Conservation (phyloP, 1,140 invertebrate genomes). For the Zaprionus kolodkinae region DNA sequence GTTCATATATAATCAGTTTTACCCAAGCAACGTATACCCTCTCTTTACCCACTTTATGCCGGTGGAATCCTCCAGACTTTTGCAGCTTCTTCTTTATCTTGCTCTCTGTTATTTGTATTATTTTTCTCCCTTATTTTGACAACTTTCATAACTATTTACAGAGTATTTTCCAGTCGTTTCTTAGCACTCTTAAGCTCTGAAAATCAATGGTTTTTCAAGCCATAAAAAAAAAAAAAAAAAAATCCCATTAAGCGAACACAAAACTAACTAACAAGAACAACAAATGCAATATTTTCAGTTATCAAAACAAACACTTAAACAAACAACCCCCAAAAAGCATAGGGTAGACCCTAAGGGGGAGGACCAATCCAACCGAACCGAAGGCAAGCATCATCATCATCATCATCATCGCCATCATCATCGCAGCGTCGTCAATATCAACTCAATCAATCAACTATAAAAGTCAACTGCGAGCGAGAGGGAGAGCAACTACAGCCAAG, state of each 20-base stretch:
- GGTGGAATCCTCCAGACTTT: no score
- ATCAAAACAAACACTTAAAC: conserved; percentile 7
- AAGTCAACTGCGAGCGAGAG: not conserved
- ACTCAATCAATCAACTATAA: conserved; percentile 9
- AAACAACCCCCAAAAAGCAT: not conserved
- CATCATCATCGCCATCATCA: not conserved
- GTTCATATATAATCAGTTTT: not conserved
- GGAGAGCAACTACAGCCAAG: not conserved
- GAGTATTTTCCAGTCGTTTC: not conserved
- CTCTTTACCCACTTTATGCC: not conserved
- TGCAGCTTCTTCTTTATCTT: not conserved
- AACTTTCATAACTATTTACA: not conserved
- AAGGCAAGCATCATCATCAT: not conserved
- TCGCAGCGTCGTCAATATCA: not conserved
- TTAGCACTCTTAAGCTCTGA: not conserved
- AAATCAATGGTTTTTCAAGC: not conserved
- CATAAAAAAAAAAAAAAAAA: not conserved
- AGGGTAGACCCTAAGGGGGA: not conserved
- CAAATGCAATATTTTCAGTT: conserved; percentile 1
- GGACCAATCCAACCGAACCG: not conserved
- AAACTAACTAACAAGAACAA: not conserved
- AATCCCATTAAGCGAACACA: not conserved
- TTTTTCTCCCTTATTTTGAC: not conserved
- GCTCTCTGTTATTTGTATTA: not conserved
- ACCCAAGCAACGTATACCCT: no score